These are phyloP conservation scores for Noctuana brunneofusca DNA, from an alignment of 2,888 invertebrate genomes.

Conservation along the genomic window DNA sequence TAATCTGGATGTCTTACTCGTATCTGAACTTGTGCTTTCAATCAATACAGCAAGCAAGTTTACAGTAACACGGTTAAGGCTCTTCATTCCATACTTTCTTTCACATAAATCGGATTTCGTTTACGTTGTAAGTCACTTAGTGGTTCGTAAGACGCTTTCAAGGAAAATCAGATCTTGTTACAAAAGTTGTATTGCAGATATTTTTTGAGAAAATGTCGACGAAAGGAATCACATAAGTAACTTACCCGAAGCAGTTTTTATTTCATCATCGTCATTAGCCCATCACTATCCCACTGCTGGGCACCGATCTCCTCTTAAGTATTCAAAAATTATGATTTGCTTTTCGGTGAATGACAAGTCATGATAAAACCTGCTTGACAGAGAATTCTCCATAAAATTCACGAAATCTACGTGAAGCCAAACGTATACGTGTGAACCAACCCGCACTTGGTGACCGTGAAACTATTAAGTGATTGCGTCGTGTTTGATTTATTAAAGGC, in stretches of 20 bases:
- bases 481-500: not conserved
- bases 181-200: slow-evolving; percentile 3
- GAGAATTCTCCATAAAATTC: too few species aligned
- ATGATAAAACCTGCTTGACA: too few species aligned
- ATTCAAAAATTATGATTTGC: too few species aligned
- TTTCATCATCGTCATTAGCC: too few species aligned
- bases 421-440: too few species aligned
- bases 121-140: slow-evolving; percentile 15
- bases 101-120: slow-evolving; percentile 22
- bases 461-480: not conserved
- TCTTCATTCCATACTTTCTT: slow-evolving; percentile 9
- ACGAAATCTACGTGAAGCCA: too few species aligned
- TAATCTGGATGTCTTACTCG: too few species aligned
- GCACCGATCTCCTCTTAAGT: too few species aligned
- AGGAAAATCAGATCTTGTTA: slow-evolving; percentile 16
- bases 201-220: not conserved
- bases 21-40: not conserved
- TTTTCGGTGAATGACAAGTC: too few species aligned
- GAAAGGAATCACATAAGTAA: not conserved
- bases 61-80: slow-evolving; percentile 6
- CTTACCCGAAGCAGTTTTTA: not conserved
- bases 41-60: slow-evolving; percentile 1
- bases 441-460: not conserved
- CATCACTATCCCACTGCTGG: too few species aligned
- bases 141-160: slow-evolving; percentile 12